A percentile compares a stretch with the other conserved stretches of the same genome.
These are phyloP conservation scores for Erpobdella octoculata DNA, from an alignment of 2,888 invertebrate genomes.

Conservation along the genomic window DNA sequence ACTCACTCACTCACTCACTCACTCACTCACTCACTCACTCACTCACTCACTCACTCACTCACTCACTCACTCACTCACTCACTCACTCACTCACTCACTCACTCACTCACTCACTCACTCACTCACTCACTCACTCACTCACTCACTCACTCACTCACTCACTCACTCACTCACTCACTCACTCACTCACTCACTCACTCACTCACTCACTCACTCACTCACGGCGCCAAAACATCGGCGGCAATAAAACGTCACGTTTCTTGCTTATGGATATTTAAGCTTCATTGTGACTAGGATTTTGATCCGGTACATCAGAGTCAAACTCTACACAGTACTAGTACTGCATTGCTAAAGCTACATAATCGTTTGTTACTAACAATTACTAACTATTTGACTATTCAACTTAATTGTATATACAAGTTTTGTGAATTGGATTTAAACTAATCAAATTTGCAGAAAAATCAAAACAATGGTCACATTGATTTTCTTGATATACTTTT, in stretches of 20 bases:
- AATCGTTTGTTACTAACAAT: too few relatives aligned
- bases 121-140: slow-evolving; percentile 6
- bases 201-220: slow-evolving; percentile 2
- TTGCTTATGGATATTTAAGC: too few relatives aligned
- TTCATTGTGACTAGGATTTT: too few relatives aligned
- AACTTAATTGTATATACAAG: too few relatives aligned
- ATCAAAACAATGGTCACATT: neutral
- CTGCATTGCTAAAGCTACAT: neutral
- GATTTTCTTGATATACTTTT: slow-evolving; percentile 37
- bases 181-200: too few relatives aligned
- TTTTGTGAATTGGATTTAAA: too few relatives aligned
- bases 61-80: neutral
- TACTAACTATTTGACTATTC: too few relatives aligned
- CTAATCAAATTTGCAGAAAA: too few relatives aligned
- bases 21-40: neutral
- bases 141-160: slow-evolving; percentile 6
- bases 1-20: too few relatives aligned
- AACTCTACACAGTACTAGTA: neutral
- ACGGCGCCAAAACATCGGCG: too few relatives aligned
- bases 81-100: neutral
- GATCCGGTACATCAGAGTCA: neutral
- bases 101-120: neutral
- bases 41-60: neutral
- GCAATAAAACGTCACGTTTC: too few relatives aligned
- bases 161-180: slow-evolving; percentile 2